Evolutionary conservation across 2,888 invertebrate species (phyloP).

Genomic region (Formica aserva): DNA sequence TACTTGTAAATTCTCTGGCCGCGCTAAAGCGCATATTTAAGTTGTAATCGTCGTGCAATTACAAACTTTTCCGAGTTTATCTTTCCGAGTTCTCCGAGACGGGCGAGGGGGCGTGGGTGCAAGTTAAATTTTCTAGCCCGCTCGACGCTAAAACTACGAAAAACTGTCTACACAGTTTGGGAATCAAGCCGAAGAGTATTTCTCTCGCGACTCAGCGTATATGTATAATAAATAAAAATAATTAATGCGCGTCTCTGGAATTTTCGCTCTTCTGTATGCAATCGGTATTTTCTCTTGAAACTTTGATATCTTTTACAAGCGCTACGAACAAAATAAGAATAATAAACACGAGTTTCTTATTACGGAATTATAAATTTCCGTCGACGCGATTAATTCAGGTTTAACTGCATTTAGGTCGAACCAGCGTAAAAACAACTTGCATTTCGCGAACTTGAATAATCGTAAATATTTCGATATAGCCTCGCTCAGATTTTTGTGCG

Average conservation of each 20-base stretch:
- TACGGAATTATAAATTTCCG: conserved; percentile 27
- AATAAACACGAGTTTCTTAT: conserved; percentile 21
- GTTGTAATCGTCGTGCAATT: conserved; percentile 55
- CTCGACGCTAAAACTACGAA: neutral
- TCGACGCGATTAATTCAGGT: neutral
- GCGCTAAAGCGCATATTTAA: conserved; percentile 50
- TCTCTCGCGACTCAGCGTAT: neutral
- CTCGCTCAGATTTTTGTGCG: conserved; percentile 4
- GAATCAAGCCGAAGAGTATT: neutral
- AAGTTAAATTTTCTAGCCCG: neutral
- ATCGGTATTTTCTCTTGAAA: neutral
- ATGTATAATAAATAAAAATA: neutral
- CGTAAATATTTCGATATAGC: conserved; percentile 9
- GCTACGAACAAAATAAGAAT: neutral
- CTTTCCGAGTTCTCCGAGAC: conserved; percentile 24
- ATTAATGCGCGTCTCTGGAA: conserved; percentile 11
- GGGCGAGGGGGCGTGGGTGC: neutral
- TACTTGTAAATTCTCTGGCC: conserved; percentile 43
- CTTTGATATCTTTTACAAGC: neutral
- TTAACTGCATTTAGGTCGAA: conserved; percentile 25
- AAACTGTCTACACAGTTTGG: neutral
- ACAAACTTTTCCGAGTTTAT: conserved; percentile 49
- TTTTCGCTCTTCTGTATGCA: neutral
- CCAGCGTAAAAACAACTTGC: neutral
- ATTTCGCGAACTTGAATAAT: conserved; percentile 34